A percentile compares a stretch with the other conserved stretches of the same genome.
These are phyloP conservation scores for Seira ritae DNA, from an alignment of 2,888 invertebrate species.

Conservation along the genomic window DNA sequence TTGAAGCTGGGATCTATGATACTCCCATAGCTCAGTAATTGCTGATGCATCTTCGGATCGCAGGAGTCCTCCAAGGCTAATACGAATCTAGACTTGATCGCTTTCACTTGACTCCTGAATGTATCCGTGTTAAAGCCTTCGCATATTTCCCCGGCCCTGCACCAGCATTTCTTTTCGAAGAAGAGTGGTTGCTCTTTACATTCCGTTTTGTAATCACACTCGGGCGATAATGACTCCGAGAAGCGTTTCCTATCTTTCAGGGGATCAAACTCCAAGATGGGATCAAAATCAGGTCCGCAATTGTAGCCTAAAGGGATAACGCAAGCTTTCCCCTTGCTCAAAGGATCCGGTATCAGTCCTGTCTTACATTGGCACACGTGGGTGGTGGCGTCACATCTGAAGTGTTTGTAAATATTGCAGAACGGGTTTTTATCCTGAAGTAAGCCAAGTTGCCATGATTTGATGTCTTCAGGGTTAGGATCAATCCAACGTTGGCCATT, in stretches of 20 bases:
- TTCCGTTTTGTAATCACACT: constrained; percentile 12
- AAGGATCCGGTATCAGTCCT: constrained; percentile 18
- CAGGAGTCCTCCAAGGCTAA: constrained; percentile 39
- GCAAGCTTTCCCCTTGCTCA: not conserved
- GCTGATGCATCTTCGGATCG: constrained; percentile 46
- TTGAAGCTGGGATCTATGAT: constrained; percentile 20
- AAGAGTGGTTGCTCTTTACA: constrained; percentile 38
- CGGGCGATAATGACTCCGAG: constrained; percentile 39
- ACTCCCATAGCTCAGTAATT: constrained; percentile 17
- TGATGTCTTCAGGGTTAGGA: constrained; percentile 43
- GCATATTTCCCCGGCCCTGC: not conserved
- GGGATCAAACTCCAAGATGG: constrained; percentile 41
- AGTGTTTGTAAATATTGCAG: constrained; percentile 33
- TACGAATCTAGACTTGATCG: constrained; percentile 28
- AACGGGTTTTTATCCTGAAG: constrained; percentile 45
- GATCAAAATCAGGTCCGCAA: constrained; percentile 42
- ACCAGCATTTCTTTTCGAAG: constrained; percentile 55
- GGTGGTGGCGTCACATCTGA: constrained; percentile 34
- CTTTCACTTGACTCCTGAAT: not conserved
- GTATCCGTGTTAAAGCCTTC: constrained; percentile 1
- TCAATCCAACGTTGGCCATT: constrained; percentile 39
- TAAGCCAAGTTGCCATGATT: constrained; percentile 44
- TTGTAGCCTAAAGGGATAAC: constrained; percentile 20
- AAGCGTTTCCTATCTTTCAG: constrained; percentile 42
- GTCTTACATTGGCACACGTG: constrained; percentile 44